Percentiles rank a stretch among this genome's conserved stretches.
Evolutionary conservation across 2,888 invertebrate species (phyloP).

Genomic region (Synanthedon tipuliformis): DNA sequence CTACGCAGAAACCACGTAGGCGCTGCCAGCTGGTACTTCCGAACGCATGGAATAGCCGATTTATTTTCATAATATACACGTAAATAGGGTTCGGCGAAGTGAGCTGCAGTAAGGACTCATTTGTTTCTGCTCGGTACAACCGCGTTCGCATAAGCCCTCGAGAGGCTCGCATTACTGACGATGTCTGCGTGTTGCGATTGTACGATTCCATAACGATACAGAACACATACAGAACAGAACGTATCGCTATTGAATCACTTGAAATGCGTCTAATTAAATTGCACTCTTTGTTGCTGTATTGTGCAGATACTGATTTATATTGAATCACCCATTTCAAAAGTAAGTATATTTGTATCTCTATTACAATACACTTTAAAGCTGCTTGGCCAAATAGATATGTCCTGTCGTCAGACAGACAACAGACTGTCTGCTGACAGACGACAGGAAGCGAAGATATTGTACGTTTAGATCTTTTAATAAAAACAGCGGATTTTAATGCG

Average conservation of each 20-base stretch:
- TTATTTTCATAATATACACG: neutral
- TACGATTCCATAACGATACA: no score
- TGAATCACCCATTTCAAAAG: no score
- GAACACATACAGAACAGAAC: no score
- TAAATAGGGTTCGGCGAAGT: neutral
- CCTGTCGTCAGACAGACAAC: no score
- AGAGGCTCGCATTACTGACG: neutral
- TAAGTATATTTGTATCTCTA: no score
- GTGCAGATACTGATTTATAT: no score
- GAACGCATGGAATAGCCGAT: neutral
- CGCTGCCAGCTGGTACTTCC: neutral
- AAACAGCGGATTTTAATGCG: no score
- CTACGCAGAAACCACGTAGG: neutral
- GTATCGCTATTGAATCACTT: neutral
- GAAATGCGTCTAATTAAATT: conserved; percentile 2
- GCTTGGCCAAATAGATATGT: no score
- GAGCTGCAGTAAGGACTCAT: neutral
- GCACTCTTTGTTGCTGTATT: neutral
- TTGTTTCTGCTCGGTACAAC: neutral
- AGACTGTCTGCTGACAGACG: no score
- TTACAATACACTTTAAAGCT: no score
- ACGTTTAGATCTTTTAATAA: no score
- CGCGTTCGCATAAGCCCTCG: neutral
- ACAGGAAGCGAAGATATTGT: no score
- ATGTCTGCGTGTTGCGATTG: neutral